These are phyloP conservation scores for Rhinichthys klamathensis DNA, from an alignment of 2,113 vertebrate genomes.

Conservation along the genomic window DNA sequence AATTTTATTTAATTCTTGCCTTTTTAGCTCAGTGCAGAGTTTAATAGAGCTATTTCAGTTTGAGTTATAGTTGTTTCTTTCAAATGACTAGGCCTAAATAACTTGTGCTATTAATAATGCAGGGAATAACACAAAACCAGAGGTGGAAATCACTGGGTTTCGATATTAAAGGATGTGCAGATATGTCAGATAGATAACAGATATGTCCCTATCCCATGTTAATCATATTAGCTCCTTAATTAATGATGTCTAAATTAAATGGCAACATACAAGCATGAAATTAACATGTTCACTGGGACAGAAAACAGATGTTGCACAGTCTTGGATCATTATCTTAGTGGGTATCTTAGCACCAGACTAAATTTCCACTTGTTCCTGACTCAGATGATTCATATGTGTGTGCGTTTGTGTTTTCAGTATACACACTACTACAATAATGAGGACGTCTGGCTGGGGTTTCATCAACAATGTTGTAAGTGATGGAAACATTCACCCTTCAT, in stretches of 20 bases:
- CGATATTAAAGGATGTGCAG: not conserved
- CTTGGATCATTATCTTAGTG: constrained; percentile 17
- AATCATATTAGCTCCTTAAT: constrained; percentile 28
- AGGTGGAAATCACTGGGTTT: constrained; percentile 5
- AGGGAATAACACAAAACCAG: constrained; percentile 20
- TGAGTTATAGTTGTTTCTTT: not conserved
- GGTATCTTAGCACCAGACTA: not conserved
- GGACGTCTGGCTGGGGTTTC: constrained; percentile 59
- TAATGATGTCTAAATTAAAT: constrained; percentile 15
- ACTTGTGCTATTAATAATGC: constrained; percentile 31
- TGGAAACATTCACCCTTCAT: not conserved
- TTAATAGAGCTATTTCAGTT: not conserved
- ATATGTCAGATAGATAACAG: not conserved
- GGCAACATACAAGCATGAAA: constrained; percentile 35
- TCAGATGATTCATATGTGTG: constrained; percentile 10
- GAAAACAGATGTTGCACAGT: constrained; percentile 8
- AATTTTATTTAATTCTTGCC: not conserved
- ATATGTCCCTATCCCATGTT: constrained; percentile 33
- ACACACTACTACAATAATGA: constrained; percentile 50
- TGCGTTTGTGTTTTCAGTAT: constrained; percentile 31
- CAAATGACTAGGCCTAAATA: not conserved
- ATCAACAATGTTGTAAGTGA: constrained; percentile 1
- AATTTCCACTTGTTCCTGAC: constrained; percentile 1
- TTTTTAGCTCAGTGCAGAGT: not conserved
- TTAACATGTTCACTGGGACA: constrained; percentile 40